These are phyloP conservation scores for Dasypolia templi DNA, from an alignment of 2,888 invertebrate genomes.

Conservation along the genomic window DNA sequence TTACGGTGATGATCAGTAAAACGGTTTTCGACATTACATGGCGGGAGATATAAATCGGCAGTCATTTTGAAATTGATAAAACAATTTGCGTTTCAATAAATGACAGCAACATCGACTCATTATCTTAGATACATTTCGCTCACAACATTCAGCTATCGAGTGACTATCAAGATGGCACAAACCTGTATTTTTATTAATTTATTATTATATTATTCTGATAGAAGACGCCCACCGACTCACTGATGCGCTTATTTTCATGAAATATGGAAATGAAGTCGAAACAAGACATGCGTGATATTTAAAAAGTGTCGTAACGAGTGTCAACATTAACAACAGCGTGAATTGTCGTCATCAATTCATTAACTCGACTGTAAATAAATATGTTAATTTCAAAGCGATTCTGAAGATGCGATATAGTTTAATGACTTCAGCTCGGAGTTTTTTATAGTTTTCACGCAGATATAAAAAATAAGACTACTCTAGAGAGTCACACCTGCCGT, in stretches of 20 bases:
- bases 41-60: constrained; percentile 2
- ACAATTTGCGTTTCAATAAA: constrained; percentile 4
- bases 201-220: constrained; percentile 9
- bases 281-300: constrained; percentile 34
- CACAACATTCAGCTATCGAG: neutral
- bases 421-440: neutral
- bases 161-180: constrained; percentile 6
- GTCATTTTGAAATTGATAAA: constrained; percentile 7
- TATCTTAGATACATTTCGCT: constrained; percentile 5
- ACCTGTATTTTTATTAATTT: constrained; percentile 15
- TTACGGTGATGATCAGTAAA: constrained; percentile 1
- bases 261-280: constrained; percentile 47
- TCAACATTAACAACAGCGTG: constrained; percentile 29
- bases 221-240: constrained; percentile 38
- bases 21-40: neutral
- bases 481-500: neutral
- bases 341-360: constrained; percentile 42
- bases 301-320: constrained; percentile 34
- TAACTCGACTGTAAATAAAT: constrained; percentile 27
- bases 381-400: constrained; percentile 27
- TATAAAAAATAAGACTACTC: neutral
- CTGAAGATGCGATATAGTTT: constrained; percentile 1
- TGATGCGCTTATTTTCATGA: constrained; percentile 25
- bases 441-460: neutral
- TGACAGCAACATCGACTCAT: neutral